Evolutionary conservation across 2,113 vertebrate genomes (phyloP).

Genomic region (Holacanthus passer): DNA sequence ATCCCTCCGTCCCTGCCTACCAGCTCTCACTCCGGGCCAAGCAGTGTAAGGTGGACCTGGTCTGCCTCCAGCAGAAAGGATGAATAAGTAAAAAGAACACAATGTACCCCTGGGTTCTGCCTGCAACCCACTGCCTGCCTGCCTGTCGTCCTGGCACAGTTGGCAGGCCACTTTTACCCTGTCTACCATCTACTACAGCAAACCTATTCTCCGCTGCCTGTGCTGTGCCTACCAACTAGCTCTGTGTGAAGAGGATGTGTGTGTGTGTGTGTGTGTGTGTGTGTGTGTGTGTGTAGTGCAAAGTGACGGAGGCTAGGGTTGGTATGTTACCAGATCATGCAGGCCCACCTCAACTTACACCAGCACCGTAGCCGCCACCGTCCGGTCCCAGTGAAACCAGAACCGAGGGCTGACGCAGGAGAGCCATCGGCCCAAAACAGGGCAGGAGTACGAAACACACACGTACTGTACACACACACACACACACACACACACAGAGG

Average conservation of each 20-base stretch:
- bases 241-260: slow-evolving; percentile 49
- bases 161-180: slow-evolving; percentile 53
- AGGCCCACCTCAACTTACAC: slow-evolving; percentile 76
- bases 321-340: slow-evolving; percentile 75
- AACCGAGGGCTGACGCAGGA: slow-evolving; percentile 66
- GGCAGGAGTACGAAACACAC: slow-evolving; percentile 22
- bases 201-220: slow-evolving; percentile 59
- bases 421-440: slow-evolving; percentile 46
- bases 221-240: slow-evolving; percentile 59
- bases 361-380: slow-evolving; percentile 36
- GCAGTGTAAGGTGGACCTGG: slow-evolving; percentile 71
- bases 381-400: slow-evolving; percentile 75
- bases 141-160: slow-evolving; percentile 65
- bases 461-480: slow-evolving; percentile 6
- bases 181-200: slow-evolving; percentile 58
- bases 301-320: slow-evolving; percentile 61
- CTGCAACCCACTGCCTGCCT: slow-evolving; percentile 64
- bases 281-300: slow-evolving; percentile 42
- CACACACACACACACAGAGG: neutral
- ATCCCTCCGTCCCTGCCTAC: slow-evolving; percentile 58
- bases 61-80: slow-evolving; percentile 74
- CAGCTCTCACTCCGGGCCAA: slow-evolving; percentile 60
- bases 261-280: slow-evolving; percentile 16
- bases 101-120: slow-evolving; percentile 79
- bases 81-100: slow-evolving; percentile 84